Conservation (phyloP, 1,140 invertebrate genomes). For the Solenopsis invicta region DNA sequence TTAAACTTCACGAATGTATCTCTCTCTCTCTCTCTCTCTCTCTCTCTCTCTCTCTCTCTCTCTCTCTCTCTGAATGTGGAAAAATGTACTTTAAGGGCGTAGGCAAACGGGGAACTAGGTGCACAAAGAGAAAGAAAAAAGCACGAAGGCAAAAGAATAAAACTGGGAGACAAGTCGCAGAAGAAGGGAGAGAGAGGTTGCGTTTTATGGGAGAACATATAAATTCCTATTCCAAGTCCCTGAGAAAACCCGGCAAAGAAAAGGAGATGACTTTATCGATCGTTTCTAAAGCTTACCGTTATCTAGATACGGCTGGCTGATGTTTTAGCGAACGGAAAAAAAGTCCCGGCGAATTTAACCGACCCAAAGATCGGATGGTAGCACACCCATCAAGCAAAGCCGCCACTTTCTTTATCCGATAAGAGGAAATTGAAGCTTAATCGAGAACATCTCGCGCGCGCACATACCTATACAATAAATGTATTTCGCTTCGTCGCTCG, state of each 20-base stretch:
- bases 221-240: constrained; percentile 68
- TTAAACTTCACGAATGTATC: constrained; percentile 39
- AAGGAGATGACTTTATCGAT: constrained; percentile 68
- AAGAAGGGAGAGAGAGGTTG: constrained; percentile 55
- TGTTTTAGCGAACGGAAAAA: constrained; percentile 58
- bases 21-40: constrained; percentile 21
- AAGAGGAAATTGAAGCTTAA: constrained; percentile 49
- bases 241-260: constrained; percentile 31
- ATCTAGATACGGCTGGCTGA: constrained; percentile 56
- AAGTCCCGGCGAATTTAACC: constrained; percentile 47
- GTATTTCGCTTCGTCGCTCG: constrained; percentile 10
- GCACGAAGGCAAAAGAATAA: constrained; percentile 34
- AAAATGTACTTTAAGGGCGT: constrained; percentile 18
- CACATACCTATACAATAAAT: constrained; percentile 4
- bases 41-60: constrained; percentile 61
- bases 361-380: constrained; percentile 40
- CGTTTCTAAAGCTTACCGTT: constrained; percentile 55
- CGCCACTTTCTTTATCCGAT: constrained; percentile 48
- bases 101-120: constrained; percentile 23
- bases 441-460: background rate
- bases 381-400: constrained; percentile 24
- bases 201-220: constrained; percentile 68
- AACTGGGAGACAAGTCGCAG: constrained; percentile 31
- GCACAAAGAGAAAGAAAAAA: background rate
- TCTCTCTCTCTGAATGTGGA: constrained; percentile 31